A percentile compares a stretch with the other conserved stretches of the same genome.
Conservation (phyloP, 2,797 vertebrate genomes). For the Esox masquinongy region DNA sequence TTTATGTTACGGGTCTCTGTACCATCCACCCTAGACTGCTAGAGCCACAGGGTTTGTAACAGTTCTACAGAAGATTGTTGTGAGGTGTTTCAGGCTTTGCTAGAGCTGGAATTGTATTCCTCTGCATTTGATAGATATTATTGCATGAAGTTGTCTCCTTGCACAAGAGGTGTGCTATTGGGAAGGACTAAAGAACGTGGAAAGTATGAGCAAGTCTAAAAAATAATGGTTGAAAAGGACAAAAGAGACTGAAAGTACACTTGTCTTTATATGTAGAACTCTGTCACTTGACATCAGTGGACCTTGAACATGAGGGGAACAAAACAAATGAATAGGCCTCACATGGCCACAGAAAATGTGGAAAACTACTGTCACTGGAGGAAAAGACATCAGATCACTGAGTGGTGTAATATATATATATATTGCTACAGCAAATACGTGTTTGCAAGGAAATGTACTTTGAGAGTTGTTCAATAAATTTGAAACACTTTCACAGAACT, state of each 20-base stretch:
- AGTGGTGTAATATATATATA: slow-evolving; percentile 7
- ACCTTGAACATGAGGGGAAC: neutral
- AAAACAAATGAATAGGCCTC: slow-evolving; percentile 37
- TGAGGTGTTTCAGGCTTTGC: neutral
- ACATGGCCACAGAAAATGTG: slow-evolving; percentile 31
- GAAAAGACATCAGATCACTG: neutral
- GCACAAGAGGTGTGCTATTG: neutral
- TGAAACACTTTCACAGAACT: slow-evolving; percentile 67
- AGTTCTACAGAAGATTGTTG: neutral
- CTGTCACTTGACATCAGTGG: neutral
- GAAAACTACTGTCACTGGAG: slow-evolving; percentile 30
- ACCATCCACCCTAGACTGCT: too few relatives aligned
- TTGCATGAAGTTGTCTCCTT: neutral
- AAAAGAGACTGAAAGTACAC: neutral
- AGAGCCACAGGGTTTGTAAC: too few relatives aligned
- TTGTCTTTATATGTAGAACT: neutral
- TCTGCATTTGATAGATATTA: neutral
- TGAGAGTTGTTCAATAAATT: slow-evolving; percentile 71
- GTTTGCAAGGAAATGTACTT: slow-evolving; percentile 71
- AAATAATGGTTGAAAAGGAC: neutral
- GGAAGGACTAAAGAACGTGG: neutral
- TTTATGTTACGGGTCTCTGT: too few relatives aligned
- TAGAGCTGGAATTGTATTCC: neutral
- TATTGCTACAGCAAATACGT: slow-evolving; percentile 50
- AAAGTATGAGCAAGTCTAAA: slow-evolving; percentile 26